Evolutionary conservation across 1,140 invertebrate genomes (phyloP).

Genomic region (Helicoverpa zea): DNA sequence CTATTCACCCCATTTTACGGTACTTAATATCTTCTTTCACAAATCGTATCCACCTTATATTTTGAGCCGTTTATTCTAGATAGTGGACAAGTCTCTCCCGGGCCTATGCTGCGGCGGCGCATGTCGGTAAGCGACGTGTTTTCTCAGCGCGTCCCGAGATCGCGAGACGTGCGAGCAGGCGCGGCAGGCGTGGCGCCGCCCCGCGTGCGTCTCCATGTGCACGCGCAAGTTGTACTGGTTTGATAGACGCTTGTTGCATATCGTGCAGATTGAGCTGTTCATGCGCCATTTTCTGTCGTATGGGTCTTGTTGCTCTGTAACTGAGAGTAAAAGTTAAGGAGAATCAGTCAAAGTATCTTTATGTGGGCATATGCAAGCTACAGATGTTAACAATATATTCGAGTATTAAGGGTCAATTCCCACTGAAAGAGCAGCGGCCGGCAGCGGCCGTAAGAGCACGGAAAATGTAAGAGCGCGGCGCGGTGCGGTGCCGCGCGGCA

Average conservation of each 20-base stretch:
- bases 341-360: background rate
- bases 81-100: slow-evolving; percentile 39
- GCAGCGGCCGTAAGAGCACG: no score
- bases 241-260: slow-evolving; percentile 95
- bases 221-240: slow-evolving; percentile 96
- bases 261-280: slow-evolving; percentile 89
- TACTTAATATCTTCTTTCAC: no score
- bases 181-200: slow-evolving; percentile 92
- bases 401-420: no score
- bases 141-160: slow-evolving; percentile 94
- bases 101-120: slow-evolving; percentile 68
- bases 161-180: slow-evolving; percentile 95
- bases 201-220: slow-evolving; percentile 96
- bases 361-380: no score
- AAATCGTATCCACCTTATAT: no score
- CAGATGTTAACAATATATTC: no score
- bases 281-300: slow-evolving; percentile 72
- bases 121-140: slow-evolving; percentile 96
- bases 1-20: no score
- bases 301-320: slow-evolving; percentile 65
- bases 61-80: no score
- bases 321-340: background rate
- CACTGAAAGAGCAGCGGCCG: no score
- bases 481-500: no score
- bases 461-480: no score